Base-by-base conservation (phyloP, 1,140 invertebrate species). In the Hylyphantes graminicola region DNA sequence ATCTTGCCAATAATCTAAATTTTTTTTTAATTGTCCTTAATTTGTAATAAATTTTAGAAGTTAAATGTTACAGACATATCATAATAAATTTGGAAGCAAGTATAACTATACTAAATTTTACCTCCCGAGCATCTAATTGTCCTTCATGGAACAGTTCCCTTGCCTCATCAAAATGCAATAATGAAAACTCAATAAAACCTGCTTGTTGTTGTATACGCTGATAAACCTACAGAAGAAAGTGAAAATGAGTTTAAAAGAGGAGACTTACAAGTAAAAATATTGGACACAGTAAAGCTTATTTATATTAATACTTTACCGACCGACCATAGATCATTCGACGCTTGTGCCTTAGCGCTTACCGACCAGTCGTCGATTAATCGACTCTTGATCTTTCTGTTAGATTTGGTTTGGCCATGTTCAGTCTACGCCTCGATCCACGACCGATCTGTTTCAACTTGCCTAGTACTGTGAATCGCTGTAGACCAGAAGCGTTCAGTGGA, bases 161-260 rank as follows among this genome's bases (percentile, higher is more conserved):
- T 13, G 91, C 91, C 86, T 91, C 89, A 51, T 90, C 89, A 88
- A 91, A 91, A 65, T 91, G 88, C 57, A 89, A 87, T 74, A 90
- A 87, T 57, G 89, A 89, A 86, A 92, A 90, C 87, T 91, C 89
- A 68, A 92, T 91, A 87, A 92, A 91, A 15, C 89, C 91, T 65
- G 91, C 91, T 86, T 91, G 89, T 82, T 91, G 90, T 77, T 90
- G 89, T 51, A 92, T 90, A 80, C 88, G 87, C 21, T 76, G 68
- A 51, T 87, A 88, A 15, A 89, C 85, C 87, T 89, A 75, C 13
- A 61, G 21, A 79, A 67, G 57, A 50, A 48, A 67, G 48, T 19
- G 8, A 78, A 54, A 21, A 15, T 65, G 57, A 15, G 68, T 51
- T 68, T 68, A 51, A 79, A 48, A 35, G 50, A 68, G 35, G 15